Conservation (phyloP, 2,113 vertebrate genomes). For the Trichomycterus rosablanca region DNA sequence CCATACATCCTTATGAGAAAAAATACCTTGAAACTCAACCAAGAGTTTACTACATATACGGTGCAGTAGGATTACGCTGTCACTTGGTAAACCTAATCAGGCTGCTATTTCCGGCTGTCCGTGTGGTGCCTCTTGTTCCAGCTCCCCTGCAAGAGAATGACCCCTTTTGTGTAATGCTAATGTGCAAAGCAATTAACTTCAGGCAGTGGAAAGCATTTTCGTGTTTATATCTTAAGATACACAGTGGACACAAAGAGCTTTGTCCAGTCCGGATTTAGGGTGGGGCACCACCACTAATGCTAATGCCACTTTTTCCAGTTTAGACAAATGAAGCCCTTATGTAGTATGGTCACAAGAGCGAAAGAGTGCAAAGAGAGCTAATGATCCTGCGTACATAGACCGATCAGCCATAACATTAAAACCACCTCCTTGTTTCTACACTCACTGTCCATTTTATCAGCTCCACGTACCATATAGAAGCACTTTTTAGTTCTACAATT, state of each 20-base stretch:
- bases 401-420: too few species aligned
- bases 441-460: too few species aligned
- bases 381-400: too few species aligned
- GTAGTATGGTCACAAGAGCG: slow-evolving; percentile 46
- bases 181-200: slow-evolving; percentile 89
- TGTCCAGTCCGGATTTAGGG: slow-evolving; percentile 71
- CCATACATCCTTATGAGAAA: too few species aligned
- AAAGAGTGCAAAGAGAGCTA: slow-evolving; percentile 53
- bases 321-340: slow-evolving; percentile 55
- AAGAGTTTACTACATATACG: slow-evolving; percentile 82
- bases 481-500: too few species aligned
- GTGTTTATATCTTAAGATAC: slow-evolving; percentile 89
- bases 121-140: slow-evolving; percentile 78
- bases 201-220: slow-evolving; percentile 77
- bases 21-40: too few species aligned
- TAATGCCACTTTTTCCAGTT: slow-evolving; percentile 39
- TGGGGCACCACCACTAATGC: slow-evolving; percentile 47
- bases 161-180: slow-evolving; percentile 80
- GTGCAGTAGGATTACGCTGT: slow-evolving; percentile 78
- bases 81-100: slow-evolving; percentile 95
- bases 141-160: slow-evolving; percentile 84
- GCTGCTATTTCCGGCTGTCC: slow-evolving; percentile 88
- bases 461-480: too few species aligned
- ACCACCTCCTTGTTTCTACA: too few species aligned
- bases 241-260: slow-evolving; percentile 82